Percentiles rank a stretch among this genome's conserved stretches.
Evolutionary conservation across 2,797 vertebrate species (phyloP).

Genomic region (Diplodus sargus): DNA sequence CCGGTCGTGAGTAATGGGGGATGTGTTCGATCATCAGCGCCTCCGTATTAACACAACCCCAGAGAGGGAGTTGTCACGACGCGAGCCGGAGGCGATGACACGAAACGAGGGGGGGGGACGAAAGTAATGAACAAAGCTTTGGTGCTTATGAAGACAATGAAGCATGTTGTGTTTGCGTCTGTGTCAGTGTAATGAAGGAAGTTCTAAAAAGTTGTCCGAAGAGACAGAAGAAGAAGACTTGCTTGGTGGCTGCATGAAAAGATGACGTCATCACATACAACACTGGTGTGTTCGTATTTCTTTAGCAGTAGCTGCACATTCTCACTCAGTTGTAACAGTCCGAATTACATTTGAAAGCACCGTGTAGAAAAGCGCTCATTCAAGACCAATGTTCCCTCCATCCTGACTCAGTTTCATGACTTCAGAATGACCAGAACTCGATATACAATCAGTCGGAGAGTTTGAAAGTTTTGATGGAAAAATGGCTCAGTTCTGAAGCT

Average conservation of each 20-base stretch:
- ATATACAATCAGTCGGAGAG: not conserved
- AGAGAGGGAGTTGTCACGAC: slow-evolving; percentile 53
- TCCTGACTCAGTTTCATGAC: slow-evolving; percentile 5
- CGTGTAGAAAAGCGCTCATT: not conserved
- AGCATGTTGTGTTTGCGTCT: not conserved
- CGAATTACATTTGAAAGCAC: not conserved
- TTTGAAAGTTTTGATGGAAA: slow-evolving; percentile 19
- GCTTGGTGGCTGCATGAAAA: not conserved
- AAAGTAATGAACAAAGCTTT: slow-evolving; percentile 34
- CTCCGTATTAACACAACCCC: slow-evolving; percentile 40
- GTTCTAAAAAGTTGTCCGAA: slow-evolving; percentile 8
- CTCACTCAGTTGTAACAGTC: not conserved
- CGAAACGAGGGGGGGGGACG: not conserved
- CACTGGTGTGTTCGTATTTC: not conserved
- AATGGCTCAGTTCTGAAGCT: not conserved
- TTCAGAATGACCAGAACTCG: not conserved
- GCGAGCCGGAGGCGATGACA: slow-evolving; percentile 33
- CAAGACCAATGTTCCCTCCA: not conserved
- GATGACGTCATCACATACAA: not conserved
- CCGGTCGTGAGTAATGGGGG: slow-evolving; percentile 57
- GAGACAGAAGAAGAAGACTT: not conserved
- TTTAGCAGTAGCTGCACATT: not conserved
- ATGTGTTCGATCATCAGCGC: slow-evolving; percentile 38
- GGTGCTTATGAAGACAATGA: not conserved
- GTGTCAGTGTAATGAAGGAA: slow-evolving; percentile 11